Evolutionary conservation across 2,797 vertebrate species (phyloP), one percentile per base, ranked within the genome.

Genomic region (Meriones psammophilus): DNA sequence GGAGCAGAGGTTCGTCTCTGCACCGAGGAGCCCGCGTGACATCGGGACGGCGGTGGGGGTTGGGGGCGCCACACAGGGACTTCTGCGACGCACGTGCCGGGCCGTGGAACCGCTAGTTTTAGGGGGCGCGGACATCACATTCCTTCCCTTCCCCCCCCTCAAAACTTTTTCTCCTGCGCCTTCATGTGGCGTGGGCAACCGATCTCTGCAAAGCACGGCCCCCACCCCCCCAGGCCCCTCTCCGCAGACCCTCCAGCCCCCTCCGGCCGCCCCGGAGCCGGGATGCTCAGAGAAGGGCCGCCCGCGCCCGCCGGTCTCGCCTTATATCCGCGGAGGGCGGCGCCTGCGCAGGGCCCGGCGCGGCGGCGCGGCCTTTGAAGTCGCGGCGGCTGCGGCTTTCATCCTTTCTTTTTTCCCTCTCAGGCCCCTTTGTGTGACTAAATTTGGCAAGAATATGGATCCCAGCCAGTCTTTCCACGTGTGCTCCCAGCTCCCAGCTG

Each of bases 361-460:
- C 98, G 98, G 99, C 98, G 99, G 99, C 98, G 98, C 98, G 98
- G 99, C 98, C 99, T 99, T 99, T 99, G 99, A 99, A 99, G 99
- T 99, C 98, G 98, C 96, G 98, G 99, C 99, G 99, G 99, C 99
- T 98, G 99, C 88, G 97, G 91, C 97, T 97, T 97, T 96, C 96
- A 93, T 89, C 95, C 96, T 98, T 95, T 97, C 97, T 98, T 97
- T 97, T 97, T 94, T 96, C 97, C 97, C 95, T 97, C 13, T 77
- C 96, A 96, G 98, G 98, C 98, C 98, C 98, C 99, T 99, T 99
- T 99, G 99, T 99, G 99, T 99, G 99, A 99, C 99, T 99, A 99
- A 99, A 99, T 99, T 99, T 99, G 99, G 99, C 98, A 98, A 98
- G 99, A 99, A 99, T 98, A 98, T 99, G 99, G 99, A 99, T 98